Base-by-base conservation (phyloP, 2,888 invertebrate genomes). In the Andrena flavipes region DNA sequence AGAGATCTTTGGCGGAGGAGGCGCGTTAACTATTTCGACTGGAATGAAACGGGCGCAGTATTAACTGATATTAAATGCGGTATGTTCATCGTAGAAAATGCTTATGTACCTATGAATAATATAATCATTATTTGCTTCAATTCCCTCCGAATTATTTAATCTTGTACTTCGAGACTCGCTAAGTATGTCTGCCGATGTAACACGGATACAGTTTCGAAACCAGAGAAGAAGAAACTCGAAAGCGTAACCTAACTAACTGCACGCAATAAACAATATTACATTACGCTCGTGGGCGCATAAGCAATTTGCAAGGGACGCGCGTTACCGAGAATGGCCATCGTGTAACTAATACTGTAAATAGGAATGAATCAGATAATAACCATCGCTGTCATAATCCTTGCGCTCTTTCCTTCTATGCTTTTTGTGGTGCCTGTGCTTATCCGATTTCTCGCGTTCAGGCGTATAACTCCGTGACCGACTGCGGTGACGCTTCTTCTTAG, bases 401-500 rank as follows among this genome's bases (percentile, higher is more conserved):
- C 94, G 92, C 76, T 93, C 93, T 89, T 93, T 92, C 68, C 93
- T 93, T 87, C 92, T 93, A 80, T 92, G 93, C 80, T 93, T 94
- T 80, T 94, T 94, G 87, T 93, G 94, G 90, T 92, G 94, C 85
- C 91, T 94, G 87, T 93, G 93, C 77, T 92, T 93, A 16, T 93
- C 94, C 2, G 85, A 79, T 76, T 91, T 93, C 59, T 94, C 94
- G 7, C 92, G 91, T 63, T 93, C 93, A 56, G 91, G 90, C 7
- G 94, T 92, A 78, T 92, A 90, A 4, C 96, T 96, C 42, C 95
- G 95, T 29, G 96, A 96, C 80, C 94, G 94, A 87, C 95, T 95
- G 64, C 96, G 95, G 93, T 96, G 96, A 91, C 96, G 96, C 92
- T 96, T 95, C 94, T 97, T 97, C 92, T 96, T 96, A 2, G 95